These are phyloP conservation scores for Orthosia gracilis DNA, from an alignment of 2,888 invertebrate genomes.

Conservation along the genomic window DNA sequence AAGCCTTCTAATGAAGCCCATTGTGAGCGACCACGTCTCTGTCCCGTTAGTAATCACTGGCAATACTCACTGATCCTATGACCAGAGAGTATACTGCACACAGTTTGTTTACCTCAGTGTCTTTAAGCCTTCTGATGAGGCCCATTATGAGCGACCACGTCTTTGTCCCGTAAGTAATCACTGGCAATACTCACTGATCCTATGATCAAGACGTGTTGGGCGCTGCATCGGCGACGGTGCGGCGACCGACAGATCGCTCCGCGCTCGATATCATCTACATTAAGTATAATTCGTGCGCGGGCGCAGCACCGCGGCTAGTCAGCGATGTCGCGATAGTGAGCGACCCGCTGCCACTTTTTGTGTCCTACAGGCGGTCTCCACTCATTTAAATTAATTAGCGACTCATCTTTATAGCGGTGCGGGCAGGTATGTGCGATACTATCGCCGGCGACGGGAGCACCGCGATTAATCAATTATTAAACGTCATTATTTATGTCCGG, in stretches of 20 bases:
- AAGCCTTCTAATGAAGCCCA: no score
- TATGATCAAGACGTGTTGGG: constrained; percentile 42
- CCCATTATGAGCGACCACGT: no score
- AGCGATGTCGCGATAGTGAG: constrained; percentile 69
- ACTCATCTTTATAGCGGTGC: constrained; percentile 76
- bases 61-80: no score
- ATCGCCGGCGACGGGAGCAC: constrained; percentile 71
- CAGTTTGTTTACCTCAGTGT: no score
- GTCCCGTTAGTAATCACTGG: no score
- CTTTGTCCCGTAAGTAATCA: no score
- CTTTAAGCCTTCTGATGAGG: no score
- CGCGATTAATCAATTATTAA: constrained; percentile 87
- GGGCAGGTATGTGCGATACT: constrained; percentile 67
- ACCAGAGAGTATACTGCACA: no score
- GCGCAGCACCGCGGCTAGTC: constrained; percentile 55
- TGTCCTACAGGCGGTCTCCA: constrained; percentile 73
- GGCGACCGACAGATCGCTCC: constrained; percentile 62
- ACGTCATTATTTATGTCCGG: constrained; percentile 84
- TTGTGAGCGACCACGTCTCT: no score
- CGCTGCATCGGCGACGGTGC: constrained; percentile 15
- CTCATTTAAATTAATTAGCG: constrained; percentile 88
- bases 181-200: no score
- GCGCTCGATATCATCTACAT: constrained; percentile 76
- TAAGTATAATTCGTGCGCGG: constrained; percentile 72
- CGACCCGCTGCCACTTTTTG: constrained; percentile 67